Percentiles rank a stretch among this genome's conserved stretches.
These are phyloP conservation scores for Zaprionus davidi DNA, from an alignment of 1,140 invertebrate species.

Conservation along the genomic window DNA sequence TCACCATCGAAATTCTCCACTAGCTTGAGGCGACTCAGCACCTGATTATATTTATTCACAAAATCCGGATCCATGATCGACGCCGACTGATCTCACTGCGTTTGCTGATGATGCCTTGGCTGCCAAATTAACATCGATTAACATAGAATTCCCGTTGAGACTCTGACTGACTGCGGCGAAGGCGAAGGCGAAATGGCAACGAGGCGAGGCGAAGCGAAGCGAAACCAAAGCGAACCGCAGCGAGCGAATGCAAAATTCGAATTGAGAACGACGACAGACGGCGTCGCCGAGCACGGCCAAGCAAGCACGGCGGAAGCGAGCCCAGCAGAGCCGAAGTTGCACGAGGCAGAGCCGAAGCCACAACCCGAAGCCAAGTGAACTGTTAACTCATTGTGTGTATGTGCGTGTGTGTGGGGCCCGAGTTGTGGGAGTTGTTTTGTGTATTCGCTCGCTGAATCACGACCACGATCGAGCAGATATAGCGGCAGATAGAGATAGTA, in stretches of 20 bases:
- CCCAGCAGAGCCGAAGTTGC: neutral
- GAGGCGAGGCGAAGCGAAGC: slow-evolving; percentile 19
- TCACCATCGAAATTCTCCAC: slow-evolving; percentile 73
- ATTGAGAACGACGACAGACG: slow-evolving; percentile 18
- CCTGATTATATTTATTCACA: slow-evolving; percentile 74
- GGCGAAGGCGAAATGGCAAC: slow-evolving; percentile 6
- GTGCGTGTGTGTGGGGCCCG: neutral
- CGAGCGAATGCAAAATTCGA: slow-evolving; percentile 43
- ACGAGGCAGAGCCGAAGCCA: neutral
- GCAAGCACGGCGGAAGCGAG: neutral
- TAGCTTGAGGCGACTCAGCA: slow-evolving; percentile 65
- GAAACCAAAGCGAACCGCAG: slow-evolving; percentile 22
- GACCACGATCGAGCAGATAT: slow-evolving; percentile 63
- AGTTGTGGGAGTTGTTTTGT: slow-evolving; percentile 53
- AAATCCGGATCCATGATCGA: slow-evolving; percentile 70
- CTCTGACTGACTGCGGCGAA: slow-evolving; percentile 55
- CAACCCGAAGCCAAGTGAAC: slow-evolving; percentile 8
- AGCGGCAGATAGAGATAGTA: slow-evolving; percentile 69
- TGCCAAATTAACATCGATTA: slow-evolving; percentile 78
- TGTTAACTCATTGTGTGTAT: slow-evolving; percentile 24
- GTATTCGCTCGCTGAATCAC: slow-evolving; percentile 62
- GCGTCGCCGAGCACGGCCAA: neutral
- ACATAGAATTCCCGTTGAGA: slow-evolving; percentile 63
- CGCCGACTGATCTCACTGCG: neutral
- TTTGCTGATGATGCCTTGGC: neutral